Evolutionary conservation across 1,140 invertebrate species (phyloP).

Genomic region (Penaeus chinensis): DNA sequence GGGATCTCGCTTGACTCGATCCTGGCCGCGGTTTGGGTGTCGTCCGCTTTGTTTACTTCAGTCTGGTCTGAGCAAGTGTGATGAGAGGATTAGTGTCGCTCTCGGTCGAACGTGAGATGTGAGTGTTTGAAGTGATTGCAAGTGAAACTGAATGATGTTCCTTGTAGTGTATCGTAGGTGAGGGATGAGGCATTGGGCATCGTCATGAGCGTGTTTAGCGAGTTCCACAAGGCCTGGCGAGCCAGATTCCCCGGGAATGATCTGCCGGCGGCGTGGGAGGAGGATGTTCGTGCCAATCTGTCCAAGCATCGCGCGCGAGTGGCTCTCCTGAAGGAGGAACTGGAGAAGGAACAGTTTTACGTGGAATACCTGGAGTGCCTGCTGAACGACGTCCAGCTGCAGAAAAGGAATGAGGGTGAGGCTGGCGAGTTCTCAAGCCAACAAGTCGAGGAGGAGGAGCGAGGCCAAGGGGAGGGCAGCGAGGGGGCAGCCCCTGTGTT

Average conservation of each 20-base stretch:
- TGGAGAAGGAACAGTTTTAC: constrained; percentile 90
- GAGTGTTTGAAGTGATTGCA: constrained; percentile 46
- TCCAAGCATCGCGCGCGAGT: constrained; percentile 86
- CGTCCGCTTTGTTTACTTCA: constrained; percentile 55
- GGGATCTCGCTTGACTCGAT: constrained; percentile 33
- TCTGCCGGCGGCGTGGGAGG: constrained; percentile 88
- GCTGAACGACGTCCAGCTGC: constrained; percentile 70
- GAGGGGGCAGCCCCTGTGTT: constrained; percentile 50
- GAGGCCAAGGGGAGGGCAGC: constrained; percentile 63
- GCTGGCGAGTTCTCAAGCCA: constrained; percentile 28
- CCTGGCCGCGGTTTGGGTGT: constrained; percentile 32
- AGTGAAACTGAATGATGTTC: constrained; percentile 30
- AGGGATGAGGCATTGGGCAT: constrained; percentile 50
- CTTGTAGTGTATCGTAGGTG: constrained; percentile 37
- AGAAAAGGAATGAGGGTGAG: constrained; percentile 26
- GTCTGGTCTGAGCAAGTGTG: constrained; percentile 35
- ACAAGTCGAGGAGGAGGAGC: constrained; percentile 43
- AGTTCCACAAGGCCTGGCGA: constrained; percentile 88
- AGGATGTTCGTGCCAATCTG: constrained; percentile 88
- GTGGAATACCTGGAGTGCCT: constrained; percentile 88
- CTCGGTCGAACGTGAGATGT: constrained; percentile 30
- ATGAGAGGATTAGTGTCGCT: background rate
- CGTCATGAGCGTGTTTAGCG: constrained; percentile 86
- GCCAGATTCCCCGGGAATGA: constrained; percentile 88
- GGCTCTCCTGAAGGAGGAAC: constrained; percentile 80